Evolutionary conservation across 2,113 vertebrate species (phyloP).

Genomic region (Apteryx owenii): DNA sequence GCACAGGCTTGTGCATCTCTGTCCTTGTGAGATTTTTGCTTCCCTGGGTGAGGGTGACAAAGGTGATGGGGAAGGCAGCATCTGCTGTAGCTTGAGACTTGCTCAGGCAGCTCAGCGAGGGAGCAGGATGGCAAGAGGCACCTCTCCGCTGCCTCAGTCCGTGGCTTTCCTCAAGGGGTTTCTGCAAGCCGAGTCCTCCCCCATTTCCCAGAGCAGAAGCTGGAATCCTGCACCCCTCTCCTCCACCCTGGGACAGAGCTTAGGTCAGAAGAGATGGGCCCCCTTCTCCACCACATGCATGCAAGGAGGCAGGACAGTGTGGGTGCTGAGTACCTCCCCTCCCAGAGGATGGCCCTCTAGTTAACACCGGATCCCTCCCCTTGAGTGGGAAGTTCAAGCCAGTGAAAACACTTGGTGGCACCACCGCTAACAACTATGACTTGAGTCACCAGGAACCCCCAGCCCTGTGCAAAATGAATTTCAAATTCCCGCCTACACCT

Average conservation of each 20-base stretch:
- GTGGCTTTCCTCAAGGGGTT: neutral
- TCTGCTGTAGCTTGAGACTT: constrained; percentile 20
- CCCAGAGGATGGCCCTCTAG: neutral
- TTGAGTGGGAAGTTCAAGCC: constrained; percentile 22
- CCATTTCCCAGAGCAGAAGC: neutral
- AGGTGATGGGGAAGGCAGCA: neutral
- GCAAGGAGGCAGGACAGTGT: neutral
- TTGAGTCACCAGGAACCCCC: constrained; percentile 5
- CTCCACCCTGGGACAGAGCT: neutral
- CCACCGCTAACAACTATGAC: neutral
- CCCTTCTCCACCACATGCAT: neutral
- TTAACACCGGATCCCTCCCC: neutral
- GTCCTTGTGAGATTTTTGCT: neutral
- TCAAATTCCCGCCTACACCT: neutral
- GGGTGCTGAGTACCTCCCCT: neutral
- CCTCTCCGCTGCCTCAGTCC: neutral
- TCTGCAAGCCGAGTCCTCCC: fast-evolving
- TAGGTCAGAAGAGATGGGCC: neutral
- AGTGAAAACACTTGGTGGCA: neutral
- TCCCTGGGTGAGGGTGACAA: neutral
- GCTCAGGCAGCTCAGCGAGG: neutral
- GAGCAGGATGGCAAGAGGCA: neutral
- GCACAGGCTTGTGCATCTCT: neutral
- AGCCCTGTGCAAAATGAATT: neutral
- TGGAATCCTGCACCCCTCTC: neutral